These are phyloP conservation scores for Carlito syrichta DNA, from an alignment of 2,113 vertebrate species.

Conservation along the genomic window DNA sequence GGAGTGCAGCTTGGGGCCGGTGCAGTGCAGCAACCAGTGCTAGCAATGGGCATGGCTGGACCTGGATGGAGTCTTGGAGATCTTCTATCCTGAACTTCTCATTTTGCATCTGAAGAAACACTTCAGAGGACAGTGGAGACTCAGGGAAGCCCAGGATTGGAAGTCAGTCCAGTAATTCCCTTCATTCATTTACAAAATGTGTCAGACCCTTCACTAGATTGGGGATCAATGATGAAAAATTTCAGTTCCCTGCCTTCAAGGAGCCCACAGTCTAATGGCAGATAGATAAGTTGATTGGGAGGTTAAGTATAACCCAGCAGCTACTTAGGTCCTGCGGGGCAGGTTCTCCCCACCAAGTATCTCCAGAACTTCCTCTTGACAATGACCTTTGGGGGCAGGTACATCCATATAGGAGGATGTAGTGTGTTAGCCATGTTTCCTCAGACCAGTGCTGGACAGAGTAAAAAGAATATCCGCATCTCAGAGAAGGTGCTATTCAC, in stretches of 20 bases:
- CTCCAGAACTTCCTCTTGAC: not conserved
- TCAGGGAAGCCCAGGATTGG: not conserved
- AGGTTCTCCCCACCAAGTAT: not conserved
- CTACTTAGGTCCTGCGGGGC: not conserved
- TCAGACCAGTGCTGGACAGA: not conserved
- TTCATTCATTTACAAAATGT: not conserved
- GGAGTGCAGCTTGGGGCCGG: not conserved
- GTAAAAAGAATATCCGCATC: not conserved
- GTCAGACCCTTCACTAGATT: not conserved
- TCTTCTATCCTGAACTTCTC: not conserved
- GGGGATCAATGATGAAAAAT: not conserved
- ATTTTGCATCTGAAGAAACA: not conserved
- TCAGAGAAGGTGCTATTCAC: not conserved
- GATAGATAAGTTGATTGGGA: not conserved
- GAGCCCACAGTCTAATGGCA: not conserved
- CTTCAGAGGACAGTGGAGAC: not conserved
- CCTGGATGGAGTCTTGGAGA: not conserved
- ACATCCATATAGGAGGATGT: not conserved
- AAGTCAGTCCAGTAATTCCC: not conserved
- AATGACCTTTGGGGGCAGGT: not conserved
- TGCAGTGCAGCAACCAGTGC: not conserved
- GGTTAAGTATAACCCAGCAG: not conserved
- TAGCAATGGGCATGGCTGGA: rapidly evolving
- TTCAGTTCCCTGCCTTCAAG: not conserved
- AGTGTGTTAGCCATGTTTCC: not conserved